phyloP scores from a whole-genome alignment of 2,797 vertebrate genomes.

The Miichthys miiuy region DNA sequence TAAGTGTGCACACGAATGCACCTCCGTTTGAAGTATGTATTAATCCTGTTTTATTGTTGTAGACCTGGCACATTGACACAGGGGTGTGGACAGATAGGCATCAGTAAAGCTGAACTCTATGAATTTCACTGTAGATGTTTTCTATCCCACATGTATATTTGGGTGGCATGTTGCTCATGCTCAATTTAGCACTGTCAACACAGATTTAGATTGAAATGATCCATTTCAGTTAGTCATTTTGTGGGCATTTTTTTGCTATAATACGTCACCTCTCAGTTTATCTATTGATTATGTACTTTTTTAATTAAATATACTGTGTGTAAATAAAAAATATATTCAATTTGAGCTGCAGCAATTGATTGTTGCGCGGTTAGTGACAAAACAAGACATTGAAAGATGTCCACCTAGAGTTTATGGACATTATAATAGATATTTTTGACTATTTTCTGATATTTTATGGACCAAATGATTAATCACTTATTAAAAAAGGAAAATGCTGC shows the following conservation, averaged over 20 bases:
- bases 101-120: conserved; percentile 33
- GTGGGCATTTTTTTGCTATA: not conserved
- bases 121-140: conserved; percentile 16
- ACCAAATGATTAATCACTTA: too few relatives aligned
- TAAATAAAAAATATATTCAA: not conserved
- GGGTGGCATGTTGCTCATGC: conserved; percentile 4
- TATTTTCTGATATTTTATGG: too few relatives aligned
- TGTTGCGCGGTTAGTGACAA: not conserved
- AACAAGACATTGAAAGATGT: not conserved
- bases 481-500: not conserved
- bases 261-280: not conserved
- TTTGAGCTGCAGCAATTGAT: not conserved
- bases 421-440: not conserved
- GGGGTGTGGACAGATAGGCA: conserved; percentile 50
- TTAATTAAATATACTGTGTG: not conserved
- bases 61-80: conserved; percentile 35
- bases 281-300: not conserved
- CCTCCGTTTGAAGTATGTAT: conserved; percentile 62
- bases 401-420: not conserved
- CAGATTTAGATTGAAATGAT: conserved; percentile 11
- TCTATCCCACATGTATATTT: conserved; percentile 11
- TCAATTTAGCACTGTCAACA: conserved; percentile 16
- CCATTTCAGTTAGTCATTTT: not conserved
- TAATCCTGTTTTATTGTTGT: conserved; percentile 45
- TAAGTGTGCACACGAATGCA: conserved; percentile 42